Evolutionary conservation across 1,140 invertebrate species (phyloP).

Genomic region (Gryon sp.): DNA sequence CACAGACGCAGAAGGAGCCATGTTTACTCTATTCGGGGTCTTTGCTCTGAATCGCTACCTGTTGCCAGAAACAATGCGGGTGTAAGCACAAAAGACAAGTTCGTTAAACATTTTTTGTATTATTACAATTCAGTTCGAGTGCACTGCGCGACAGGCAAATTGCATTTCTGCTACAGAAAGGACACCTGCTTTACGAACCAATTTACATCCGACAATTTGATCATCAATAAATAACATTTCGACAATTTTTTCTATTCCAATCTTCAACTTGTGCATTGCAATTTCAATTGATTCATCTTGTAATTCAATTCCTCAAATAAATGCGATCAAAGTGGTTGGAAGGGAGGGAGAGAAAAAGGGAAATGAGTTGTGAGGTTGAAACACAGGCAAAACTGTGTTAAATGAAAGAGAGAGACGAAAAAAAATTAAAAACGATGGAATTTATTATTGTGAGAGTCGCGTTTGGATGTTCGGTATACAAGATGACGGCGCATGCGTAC

Average conservation of each 20-base stretch:
- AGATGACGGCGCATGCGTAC: conserved; percentile 49
- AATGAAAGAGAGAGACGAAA: conserved; percentile 6
- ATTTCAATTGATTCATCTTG: neutral
- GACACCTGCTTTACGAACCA: neutral
- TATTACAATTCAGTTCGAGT: neutral
- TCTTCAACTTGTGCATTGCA: too few species aligned
- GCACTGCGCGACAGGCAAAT: neutral
- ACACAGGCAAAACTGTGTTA: neutral
- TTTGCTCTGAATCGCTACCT: conserved; percentile 74
- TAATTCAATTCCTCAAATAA: conserved; percentile 1
- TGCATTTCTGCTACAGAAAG: neutral
- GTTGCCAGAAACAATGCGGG: conserved; percentile 67
- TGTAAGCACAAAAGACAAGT: conserved; percentile 22
- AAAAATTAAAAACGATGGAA: conserved; percentile 42
- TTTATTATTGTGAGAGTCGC: conserved; percentile 55
- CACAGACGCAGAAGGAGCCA: too few species aligned
- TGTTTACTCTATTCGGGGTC: conserved; percentile 69
- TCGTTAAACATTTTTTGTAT: conserved; percentile 17
- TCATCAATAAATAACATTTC: too few species aligned
- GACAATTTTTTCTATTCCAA: too few species aligned
- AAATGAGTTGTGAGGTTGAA: neutral
- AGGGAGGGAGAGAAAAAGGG: too few species aligned
- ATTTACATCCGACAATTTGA: neutral
- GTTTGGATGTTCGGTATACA: conserved; percentile 38
- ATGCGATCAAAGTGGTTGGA: neutral